Evolutionary conservation across 2,888 invertebrate genomes (phyloP), one percentile per base, ranked within the genome.

Genomic region (Antitype chi): DNA sequence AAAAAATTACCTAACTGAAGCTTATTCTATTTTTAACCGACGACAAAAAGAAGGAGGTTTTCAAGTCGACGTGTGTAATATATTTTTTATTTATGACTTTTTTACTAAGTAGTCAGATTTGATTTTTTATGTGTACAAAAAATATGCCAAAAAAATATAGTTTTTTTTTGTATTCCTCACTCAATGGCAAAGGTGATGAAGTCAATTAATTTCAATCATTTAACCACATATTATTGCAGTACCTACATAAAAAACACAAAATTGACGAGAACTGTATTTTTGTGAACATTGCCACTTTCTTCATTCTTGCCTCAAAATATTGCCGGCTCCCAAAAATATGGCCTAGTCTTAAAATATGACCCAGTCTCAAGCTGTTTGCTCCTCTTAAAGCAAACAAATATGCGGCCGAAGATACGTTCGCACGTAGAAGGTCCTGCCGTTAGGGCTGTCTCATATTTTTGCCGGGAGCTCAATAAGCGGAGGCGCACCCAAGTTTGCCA

Each of bases 381-480:
- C 63, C 70, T 74, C 81, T 84, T 70, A 68, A 80, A 82, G 68
- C 75, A 83, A 84, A 84, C 80, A 80, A 85, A 82, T 86, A 80
- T 68, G 77, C 80, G 80, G 60, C 80, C 80, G 74, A 73, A 87
- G 84, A 88, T 78, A 84, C 76, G 77, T 87, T 78, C 70, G 79
- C 83, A 85, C 87, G 87, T 85, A 84, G 80, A 73, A 79, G 84
- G 78, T 79, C 81, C 78, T 87, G 85, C 89, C 91, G 89, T 92
- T 89, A 88, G 87, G 87, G 88, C 90, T 93, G 94, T 93, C 95
- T 92, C 95, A 95, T 95, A 95, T 96, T 95, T 95, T 95, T 95
- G 93, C 94, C 89, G 89, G 89, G 89, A 91, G 93, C 95, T 95
- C 95, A 96, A 95, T 96, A 96, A 95, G 93, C 93, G 93, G 82